A percentile compares a stretch with the other conserved stretches of the same genome.
phyloP scores from a whole-genome alignment of 2,888 invertebrate genomes.

The Papilio demoleus region DNA sequence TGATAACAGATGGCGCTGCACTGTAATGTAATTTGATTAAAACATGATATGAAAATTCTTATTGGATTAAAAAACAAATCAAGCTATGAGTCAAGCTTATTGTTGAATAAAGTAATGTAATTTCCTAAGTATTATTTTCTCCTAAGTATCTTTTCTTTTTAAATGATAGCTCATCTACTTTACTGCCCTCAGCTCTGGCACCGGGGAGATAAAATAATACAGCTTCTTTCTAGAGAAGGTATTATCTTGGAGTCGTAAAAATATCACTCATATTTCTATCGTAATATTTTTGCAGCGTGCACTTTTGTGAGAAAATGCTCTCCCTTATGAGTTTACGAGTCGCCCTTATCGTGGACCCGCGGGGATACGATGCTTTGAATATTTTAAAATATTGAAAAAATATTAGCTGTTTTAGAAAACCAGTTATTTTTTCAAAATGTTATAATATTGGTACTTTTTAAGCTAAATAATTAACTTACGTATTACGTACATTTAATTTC shows the following conservation, averaged over 20 bases:
- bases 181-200: not conserved
- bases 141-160: not conserved
- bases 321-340: not conserved
- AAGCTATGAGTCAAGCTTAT: no score
- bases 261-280: conserved; percentile 18
- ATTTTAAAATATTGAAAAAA: not conserved
- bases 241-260: conserved; percentile 18
- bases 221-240: conserved; percentile 7
- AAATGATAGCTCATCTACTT: not conserved
- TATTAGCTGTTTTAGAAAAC: no score
- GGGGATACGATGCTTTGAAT: not conserved
- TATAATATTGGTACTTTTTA: no score
- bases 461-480: no score
- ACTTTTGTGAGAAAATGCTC: conserved; percentile 8
- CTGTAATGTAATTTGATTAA: no score
- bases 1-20: no score
- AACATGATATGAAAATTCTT: no score
- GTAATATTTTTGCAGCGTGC: conserved; percentile 24
- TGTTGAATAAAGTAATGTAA: no score
- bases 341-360: not conserved
- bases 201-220: conserved; percentile 13
- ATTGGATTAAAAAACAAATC: no score
- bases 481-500: no score
- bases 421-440: no score
- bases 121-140: no score